These are phyloP conservation scores for Catostomus latipinnis DNA, from an alignment of 2,797 vertebrate genomes.

Conservation along the genomic window DNA sequence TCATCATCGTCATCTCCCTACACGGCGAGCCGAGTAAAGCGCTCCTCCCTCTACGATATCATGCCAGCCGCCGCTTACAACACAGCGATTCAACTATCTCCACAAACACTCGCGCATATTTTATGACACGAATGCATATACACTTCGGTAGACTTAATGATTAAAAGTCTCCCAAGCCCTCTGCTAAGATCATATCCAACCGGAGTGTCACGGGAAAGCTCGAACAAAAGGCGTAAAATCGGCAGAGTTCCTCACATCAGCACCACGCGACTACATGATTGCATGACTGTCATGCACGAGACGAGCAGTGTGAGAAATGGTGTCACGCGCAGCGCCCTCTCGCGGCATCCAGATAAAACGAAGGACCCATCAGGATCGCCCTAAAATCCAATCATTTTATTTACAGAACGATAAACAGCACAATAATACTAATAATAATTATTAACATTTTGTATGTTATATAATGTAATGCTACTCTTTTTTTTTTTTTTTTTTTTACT, in stretches of 20 bases:
- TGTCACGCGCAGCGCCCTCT: slow-evolving; percentile 57
- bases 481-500: too few species aligned
- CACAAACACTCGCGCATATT: slow-evolving; percentile 54
- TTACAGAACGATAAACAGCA: too few species aligned
- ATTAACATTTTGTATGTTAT: too few species aligned
- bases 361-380: too few species aligned
- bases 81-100: slow-evolving; percentile 62
- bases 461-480: too few species aligned
- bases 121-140: slow-evolving; percentile 1
- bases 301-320: slow-evolving; percentile 64
- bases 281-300: slow-evolving; percentile 59
- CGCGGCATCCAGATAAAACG: slow-evolving; percentile 13
- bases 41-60: slow-evolving; percentile 59
- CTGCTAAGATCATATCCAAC: slow-evolving; percentile 23
- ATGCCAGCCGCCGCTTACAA: slow-evolving; percentile 61
- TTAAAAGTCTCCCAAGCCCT: slow-evolving; percentile 18
- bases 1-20: slow-evolving; percentile 36
- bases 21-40: slow-evolving; percentile 53
- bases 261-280: slow-evolving; percentile 61
- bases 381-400: too few species aligned
- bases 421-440: too few species aligned
- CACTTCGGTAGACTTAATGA: neutral
- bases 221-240: slow-evolving; percentile 28
- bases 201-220: slow-evolving; percentile 14
- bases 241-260: slow-evolving; percentile 69